Evolutionary conservation across 2,797 vertebrate species (phyloP), one percentile per base, ranked within the genome.

Genomic region (Enteromius treurensis): DNA sequence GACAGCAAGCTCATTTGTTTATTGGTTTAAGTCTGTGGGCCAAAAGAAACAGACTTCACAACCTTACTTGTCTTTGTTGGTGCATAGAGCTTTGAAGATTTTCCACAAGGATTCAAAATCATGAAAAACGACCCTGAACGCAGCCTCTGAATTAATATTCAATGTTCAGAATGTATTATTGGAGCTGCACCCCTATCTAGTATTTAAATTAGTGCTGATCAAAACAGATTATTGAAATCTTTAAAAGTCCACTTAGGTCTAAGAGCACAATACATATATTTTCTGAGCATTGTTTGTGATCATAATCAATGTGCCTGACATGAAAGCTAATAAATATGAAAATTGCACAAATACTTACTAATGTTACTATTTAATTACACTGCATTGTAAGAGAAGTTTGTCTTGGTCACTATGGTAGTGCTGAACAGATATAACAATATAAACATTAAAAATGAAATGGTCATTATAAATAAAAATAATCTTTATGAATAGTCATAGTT

Each of bases 1-100:
- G 55, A 81, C 69, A 73, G 40, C 23, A n/a, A 21, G 17, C 29
- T 58, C 26, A n/a, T 23, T 62, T 74, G 68, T 47, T 74, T 81
- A 81, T 26, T 26, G 26, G 26, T 26, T 26, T 26, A 23, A n/a
- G 49, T 29, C 15, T 5, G 23, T 32, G 45, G 11, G 68, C 19
- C 51, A 62, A n/a, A 32, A 45, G 17, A 73, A 81, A 53, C n/a
- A 34, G 5, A 49, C 34, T 3, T 17, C 13, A 11, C 14, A 42
- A 60, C 37, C n/a, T 55, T 67, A 15, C 65, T 42, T 79, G 77
- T 79, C 29, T 29, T 26, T 58, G 32, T 37, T 32, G 23, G 49
- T 74, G 49, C 7, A 23, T n/a, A 49, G 64, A 67, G 58, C 37
- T 23, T 42, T 62, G 55, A 29, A 42, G 21, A 17, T 29, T 40